phyloP scores from a whole-genome alignment of 2,888 invertebrate genomes.

The Pyralis farinalis region DNA sequence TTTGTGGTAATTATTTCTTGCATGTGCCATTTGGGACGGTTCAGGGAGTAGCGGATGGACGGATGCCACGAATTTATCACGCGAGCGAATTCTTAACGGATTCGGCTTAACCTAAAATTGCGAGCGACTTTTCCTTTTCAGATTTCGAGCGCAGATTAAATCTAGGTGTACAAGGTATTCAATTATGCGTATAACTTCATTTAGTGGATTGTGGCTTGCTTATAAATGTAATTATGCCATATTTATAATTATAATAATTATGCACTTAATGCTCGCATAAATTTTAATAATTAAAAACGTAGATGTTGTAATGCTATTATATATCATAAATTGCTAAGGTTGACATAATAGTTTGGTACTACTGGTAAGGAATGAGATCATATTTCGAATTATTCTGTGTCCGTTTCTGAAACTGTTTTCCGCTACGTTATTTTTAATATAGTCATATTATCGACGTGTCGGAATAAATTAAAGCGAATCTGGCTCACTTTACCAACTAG shows the following conservation, averaged over 20 bases:
- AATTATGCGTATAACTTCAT: too few relatives aligned
- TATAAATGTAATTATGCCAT: background rate
- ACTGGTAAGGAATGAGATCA: background rate
- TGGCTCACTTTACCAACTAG: too few relatives aligned
- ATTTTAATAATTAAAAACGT: background rate
- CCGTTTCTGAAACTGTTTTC: background rate
- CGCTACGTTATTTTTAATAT: too few relatives aligned
- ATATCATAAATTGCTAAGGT: background rate
- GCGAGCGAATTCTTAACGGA: conserved; percentile 15
- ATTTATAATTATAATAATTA: background rate
- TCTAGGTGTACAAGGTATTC: background rate
- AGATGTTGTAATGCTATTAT: background rate
- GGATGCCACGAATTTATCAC: conserved; percentile 23
- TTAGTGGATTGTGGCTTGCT: too few relatives aligned
- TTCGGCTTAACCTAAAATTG: conserved; percentile 3
- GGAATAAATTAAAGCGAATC: too few relatives aligned
- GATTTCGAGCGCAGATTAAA: background rate
- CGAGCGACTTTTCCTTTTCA: background rate
- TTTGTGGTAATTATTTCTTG: conserved; percentile 24
- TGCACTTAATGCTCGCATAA: background rate
- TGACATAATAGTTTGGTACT: background rate
- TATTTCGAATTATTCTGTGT: background rate
- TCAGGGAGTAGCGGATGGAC: conserved; percentile 13
- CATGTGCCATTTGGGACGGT: conserved; percentile 30
- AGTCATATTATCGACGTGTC: too few relatives aligned